These are phyloP conservation scores for Cyprinodon diabolis DNA, from an alignment of 2,797 vertebrate genomes.

Conservation along the genomic window DNA sequence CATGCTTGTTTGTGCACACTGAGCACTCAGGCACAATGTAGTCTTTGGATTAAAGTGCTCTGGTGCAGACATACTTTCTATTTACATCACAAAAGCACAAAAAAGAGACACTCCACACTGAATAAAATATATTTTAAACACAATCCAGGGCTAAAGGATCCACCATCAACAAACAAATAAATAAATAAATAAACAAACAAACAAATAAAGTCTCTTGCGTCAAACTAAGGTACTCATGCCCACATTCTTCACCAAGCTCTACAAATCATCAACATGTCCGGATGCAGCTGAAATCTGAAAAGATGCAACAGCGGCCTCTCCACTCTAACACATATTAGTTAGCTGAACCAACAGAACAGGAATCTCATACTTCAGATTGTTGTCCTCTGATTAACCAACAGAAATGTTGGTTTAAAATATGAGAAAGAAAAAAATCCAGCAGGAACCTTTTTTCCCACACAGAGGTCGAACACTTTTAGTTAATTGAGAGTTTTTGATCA, in stretches of 20 bases:
- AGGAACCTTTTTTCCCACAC: constrained; percentile 33
- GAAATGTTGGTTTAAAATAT: constrained; percentile 25
- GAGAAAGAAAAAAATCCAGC: constrained; percentile 49
- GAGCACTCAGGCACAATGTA: constrained; percentile 22
- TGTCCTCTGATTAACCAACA: constrained; percentile 62
- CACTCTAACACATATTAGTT: constrained; percentile 46
- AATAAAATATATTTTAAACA: constrained; percentile 25
- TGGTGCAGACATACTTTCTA: constrained; percentile 26
- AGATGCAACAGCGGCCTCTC: constrained; percentile 50
- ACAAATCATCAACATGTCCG: constrained; percentile 58
- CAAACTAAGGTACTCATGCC: constrained; percentile 62
- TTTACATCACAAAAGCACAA: constrained; percentile 30
- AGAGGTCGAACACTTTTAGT: constrained; percentile 47
- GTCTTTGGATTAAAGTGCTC: constrained; percentile 34
- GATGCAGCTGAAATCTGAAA: constrained; percentile 47
- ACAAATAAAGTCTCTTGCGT: constrained; percentile 49
- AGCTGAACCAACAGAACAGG: constrained; percentile 60
- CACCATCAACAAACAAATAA: constrained; percentile 34
- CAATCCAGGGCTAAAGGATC: constrained; percentile 26
- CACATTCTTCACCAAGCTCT: constrained; percentile 63
- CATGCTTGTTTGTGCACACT: constrained; percentile 33
- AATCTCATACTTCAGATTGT: constrained; percentile 60
- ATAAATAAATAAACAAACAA: constrained; percentile 24
- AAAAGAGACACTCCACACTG: background rate
- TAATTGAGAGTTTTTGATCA: constrained; percentile 41